A percentile compares a stretch with the other conserved stretches of the same genome.
Evolutionary conservation across 1,140 invertebrate species (phyloP).

Genomic region (Globodera rostochiensis): DNA sequence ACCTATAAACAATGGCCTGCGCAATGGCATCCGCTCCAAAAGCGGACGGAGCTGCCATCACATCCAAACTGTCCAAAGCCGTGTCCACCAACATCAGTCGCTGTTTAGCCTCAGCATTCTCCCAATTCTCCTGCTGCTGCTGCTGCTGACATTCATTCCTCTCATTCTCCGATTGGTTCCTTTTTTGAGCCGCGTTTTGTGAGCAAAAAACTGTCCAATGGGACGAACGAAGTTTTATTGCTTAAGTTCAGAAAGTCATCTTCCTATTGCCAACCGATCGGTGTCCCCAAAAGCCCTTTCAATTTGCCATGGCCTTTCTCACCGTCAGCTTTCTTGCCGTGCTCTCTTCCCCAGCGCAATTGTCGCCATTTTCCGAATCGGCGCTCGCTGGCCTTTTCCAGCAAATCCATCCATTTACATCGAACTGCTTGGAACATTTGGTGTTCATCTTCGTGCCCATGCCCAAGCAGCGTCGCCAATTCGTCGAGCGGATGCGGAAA

Average conservation of each 20-base stretch:
- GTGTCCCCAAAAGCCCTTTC: not conserved
- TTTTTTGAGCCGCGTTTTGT: not conserved
- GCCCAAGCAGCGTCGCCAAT: not conserved
- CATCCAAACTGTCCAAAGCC: slow-evolving; percentile 6
- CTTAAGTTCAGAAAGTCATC: no score
- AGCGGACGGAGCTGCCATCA: slow-evolving; percentile 20
- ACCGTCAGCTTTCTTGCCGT: not conserved
- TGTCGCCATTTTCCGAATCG: not conserved
- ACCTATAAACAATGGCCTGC: slow-evolving; percentile 33
- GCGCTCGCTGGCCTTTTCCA: not conserved
- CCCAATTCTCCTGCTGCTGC: not conserved
- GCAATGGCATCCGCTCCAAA: slow-evolving; percentile 30
- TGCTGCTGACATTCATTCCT: not conserved
- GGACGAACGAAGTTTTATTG: not conserved
- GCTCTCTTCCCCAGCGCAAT: not conserved
- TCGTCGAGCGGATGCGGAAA: slow-evolving; percentile 1
- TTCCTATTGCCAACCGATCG: not conserved
- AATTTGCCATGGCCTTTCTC: not conserved
- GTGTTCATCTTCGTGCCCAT: not conserved
- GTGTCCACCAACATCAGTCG: not conserved
- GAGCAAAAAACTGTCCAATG: not conserved
- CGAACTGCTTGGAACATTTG: not conserved
- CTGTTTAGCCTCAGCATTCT: not conserved
- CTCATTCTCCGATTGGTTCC: not conserved
- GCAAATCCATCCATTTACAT: not conserved